phyloP scores from a whole-genome alignment of 2,888 invertebrate species.

The Himalopsyche tibetana region DNA sequence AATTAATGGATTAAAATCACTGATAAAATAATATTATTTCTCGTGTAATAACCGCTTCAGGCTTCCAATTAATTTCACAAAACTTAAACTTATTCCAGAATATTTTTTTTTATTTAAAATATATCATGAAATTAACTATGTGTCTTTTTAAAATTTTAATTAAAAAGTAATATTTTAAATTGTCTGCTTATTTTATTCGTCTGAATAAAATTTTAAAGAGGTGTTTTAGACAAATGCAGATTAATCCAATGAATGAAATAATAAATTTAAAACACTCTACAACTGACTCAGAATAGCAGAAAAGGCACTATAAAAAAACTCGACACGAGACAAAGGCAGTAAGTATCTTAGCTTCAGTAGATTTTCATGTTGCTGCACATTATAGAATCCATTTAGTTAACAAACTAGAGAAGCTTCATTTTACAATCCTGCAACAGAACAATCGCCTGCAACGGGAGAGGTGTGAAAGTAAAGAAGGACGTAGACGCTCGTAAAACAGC shows the following conservation, averaged over 20 bases:
- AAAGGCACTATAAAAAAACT: background rate
- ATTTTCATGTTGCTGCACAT: constrained; percentile 34
- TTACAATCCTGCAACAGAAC: background rate
- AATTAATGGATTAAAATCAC: no score
- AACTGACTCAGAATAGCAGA: no score
- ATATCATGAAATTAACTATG: no score
- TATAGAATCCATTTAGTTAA: constrained; percentile 36
- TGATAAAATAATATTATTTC: no score
- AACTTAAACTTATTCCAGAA: no score
- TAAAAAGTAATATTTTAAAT: no score
- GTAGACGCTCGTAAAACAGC: constrained; percentile 23
- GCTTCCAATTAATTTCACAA: no score
- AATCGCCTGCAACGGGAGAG: background rate
- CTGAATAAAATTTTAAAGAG: background rate
- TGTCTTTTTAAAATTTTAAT: no score
- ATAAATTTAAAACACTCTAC: no score
- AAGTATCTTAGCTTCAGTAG: no score
- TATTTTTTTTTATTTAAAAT: no score
- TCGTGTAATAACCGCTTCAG: no score
- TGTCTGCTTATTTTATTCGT: background rate
- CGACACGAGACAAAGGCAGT: background rate
- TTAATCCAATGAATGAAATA: background rate
- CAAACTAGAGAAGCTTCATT: constrained; percentile 32
- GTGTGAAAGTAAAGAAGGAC: constrained; percentile 11
- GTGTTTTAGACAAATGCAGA: background rate